A percentile compares a stretch with the other conserved stretches of the same genome.
Conservation (phyloP, 2,797 vertebrate species). For the Bovichtus diacanthus region DNA sequence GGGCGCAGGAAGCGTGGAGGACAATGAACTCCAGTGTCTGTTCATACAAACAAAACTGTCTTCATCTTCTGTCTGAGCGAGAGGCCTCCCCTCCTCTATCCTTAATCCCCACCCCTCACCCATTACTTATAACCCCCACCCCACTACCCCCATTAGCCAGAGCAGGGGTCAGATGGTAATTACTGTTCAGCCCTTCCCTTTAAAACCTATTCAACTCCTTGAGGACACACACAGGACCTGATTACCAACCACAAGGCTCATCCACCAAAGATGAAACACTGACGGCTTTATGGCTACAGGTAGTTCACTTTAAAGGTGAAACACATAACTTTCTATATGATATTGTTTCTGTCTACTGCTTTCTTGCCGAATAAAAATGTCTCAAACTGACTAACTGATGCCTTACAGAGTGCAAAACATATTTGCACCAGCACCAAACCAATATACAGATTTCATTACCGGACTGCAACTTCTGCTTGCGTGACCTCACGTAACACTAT, state of each 20-base stretch:
- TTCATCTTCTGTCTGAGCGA: conserved; percentile 68
- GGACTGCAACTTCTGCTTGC: background rate
- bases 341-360: background rate
- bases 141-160: conserved; percentile 41
- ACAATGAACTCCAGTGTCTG: conserved; percentile 83
- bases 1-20: conserved; percentile 71
- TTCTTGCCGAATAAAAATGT: background rate
- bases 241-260: conserved; percentile 29
- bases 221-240: conserved; percentile 39
- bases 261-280: conserved; percentile 1
- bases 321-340: background rate
- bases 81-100: conserved; percentile 46
- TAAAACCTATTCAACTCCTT: conserved; percentile 66
- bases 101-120: conserved; percentile 59
- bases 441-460: background rate
- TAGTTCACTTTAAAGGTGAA: conserved; percentile 3
- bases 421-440: background rate
- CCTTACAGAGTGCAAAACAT: background rate
- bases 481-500: background rate
- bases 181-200: conserved; percentile 59
- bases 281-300: conserved; percentile 22
- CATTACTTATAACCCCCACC: conserved; percentile 49
- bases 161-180: conserved; percentile 77
- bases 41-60: conserved; percentile 76
- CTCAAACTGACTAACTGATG: background rate